These are phyloP conservation scores for Tiphia femorata DNA, from an alignment of 2,888 invertebrate genomes.

Conservation along the genomic window DNA sequence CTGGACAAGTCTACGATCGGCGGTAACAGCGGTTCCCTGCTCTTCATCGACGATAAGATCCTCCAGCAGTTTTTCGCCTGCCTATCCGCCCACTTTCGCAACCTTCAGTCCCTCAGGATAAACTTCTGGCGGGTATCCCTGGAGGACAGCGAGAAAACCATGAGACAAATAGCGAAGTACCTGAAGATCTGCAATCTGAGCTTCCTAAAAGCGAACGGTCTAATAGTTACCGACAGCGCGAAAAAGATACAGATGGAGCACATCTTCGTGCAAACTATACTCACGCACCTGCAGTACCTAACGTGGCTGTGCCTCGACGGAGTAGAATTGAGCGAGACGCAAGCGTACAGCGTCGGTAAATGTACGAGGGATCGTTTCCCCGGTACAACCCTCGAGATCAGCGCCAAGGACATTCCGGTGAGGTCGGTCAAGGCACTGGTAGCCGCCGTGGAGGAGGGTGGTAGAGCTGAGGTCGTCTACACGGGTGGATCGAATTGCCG, in stretches of 20 bases:
- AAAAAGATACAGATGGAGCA: conserved; percentile 65
- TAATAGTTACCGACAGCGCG: conserved; percentile 63
- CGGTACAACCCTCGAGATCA: conserved; percentile 62
- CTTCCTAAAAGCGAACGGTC: conserved; percentile 63
- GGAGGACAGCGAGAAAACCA: conserved; percentile 64
- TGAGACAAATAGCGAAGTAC: conserved; percentile 62
- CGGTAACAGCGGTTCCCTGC: conserved; percentile 57
- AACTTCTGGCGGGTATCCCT: conserved; percentile 65
- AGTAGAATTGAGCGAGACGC: conserved; percentile 59
- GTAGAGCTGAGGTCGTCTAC: conserved; percentile 62
- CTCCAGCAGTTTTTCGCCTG: conserved; percentile 69
- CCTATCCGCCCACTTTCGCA: conserved; percentile 67
- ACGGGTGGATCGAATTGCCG: conserved; percentile 63
- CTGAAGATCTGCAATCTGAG: conserved; percentile 65
- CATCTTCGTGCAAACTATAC: conserved; percentile 60
- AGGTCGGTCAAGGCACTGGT: conserved; percentile 64
- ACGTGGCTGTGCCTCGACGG: conserved; percentile 66
- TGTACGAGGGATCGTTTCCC: conserved; percentile 65
- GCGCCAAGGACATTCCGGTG: conserved; percentile 64
- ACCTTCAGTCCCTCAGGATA: conserved; percentile 64
- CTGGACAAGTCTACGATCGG: conserved; percentile 69
- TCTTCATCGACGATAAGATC: conserved; percentile 70
- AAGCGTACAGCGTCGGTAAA: conserved; percentile 63
- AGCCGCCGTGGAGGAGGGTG: conserved; percentile 63
- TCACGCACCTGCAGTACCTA: conserved; percentile 61